Conservation (phyloP, 1,140 invertebrate species). For the Trachymyrmex cornetzi region DNA sequence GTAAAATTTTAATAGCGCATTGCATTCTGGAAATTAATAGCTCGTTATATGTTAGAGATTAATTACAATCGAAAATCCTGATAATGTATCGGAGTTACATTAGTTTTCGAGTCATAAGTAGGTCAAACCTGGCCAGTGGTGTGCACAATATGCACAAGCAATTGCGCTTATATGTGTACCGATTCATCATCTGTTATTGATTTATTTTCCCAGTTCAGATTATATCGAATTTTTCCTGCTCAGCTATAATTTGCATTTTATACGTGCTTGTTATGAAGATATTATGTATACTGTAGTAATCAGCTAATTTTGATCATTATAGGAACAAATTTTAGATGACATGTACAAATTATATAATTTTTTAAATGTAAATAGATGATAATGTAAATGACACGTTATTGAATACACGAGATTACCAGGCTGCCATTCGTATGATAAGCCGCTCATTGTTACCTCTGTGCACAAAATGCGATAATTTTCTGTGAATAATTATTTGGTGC, state of each 20-base stretch:
- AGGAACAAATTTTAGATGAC: neutral
- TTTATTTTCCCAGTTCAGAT: constrained; percentile 20
- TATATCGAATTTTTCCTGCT: neutral
- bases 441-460: neutral
- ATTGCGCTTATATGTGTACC: neutral
- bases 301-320: neutral
- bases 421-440: neutral
- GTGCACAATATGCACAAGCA: neutral
- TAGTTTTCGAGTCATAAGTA: neutral
- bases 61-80: constrained; percentile 5
- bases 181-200: constrained; percentile 13
- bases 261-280: neutral
- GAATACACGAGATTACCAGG: neutral
- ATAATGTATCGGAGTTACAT: neutral
- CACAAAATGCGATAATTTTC: neutral
- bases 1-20: neutral
- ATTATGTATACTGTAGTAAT: neutral
- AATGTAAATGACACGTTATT: neutral
- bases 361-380: neutral
- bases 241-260: constrained; percentile 3
- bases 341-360: neutral
- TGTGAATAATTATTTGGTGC: neutral
- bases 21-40: constrained; percentile 5
- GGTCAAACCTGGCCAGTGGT: neutral
- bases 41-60: constrained; percentile 20